Conservation (phyloP, 2,797 vertebrate genomes). For the Alauda arvensis region DNA sequence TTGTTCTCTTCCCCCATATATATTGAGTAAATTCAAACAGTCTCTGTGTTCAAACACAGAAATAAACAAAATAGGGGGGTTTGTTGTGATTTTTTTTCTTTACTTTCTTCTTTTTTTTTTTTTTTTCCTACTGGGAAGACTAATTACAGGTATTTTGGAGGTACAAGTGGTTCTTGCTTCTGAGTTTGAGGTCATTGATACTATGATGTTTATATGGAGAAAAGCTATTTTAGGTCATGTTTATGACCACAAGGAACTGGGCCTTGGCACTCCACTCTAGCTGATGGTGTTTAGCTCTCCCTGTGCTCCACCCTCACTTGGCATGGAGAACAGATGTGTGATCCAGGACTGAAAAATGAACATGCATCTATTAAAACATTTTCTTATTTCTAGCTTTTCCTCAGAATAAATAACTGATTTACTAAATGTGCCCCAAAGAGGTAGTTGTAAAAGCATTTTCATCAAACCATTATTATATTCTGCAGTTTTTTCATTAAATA, state of each 20-base stretch:
- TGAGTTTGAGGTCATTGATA: neutral
- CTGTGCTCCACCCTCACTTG: neutral
- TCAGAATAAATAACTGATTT: neutral
- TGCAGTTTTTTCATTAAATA: neutral
- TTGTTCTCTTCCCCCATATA: neutral
- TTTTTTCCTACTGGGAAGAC: neutral
- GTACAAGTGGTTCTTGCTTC: neutral
- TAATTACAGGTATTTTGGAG: neutral
- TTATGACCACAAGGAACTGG: neutral
- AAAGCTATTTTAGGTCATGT: slow-evolving; percentile 6
- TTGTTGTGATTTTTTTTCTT: too few relatives aligned
- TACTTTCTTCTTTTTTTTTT: accelerated
- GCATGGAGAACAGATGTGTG: neutral
- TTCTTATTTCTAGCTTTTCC: slow-evolving; percentile 8
- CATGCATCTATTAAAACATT: neutral
- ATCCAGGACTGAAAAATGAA: neutral
- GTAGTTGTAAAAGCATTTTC: neutral
- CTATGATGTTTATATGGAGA: neutral
- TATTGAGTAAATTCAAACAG: neutral
- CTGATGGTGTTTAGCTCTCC: neutral
- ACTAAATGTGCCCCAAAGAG: neutral
- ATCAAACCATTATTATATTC: neutral
- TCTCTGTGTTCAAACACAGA: neutral
- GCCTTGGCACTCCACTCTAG: neutral
- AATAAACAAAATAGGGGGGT: neutral